Evolutionary conservation across 2,113 vertebrate species (phyloP), one percentile per base, ranked within the genome.

Genomic region (Paedocypris sp.): DNA sequence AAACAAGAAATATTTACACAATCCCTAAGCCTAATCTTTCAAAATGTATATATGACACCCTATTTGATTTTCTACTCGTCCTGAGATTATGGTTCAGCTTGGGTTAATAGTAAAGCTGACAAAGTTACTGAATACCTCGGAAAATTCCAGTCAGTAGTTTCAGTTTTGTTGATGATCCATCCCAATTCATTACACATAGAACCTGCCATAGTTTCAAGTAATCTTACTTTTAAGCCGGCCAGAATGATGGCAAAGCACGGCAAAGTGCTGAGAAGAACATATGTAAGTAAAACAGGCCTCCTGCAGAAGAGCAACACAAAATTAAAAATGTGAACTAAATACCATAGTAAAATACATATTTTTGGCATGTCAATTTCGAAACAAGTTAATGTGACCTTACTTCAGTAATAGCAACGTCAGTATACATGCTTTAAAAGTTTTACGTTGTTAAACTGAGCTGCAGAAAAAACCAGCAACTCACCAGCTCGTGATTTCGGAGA

Each of bases 141-240:
- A 52, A 9, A 19, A 18, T n/a, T 38, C 18, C n/a, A 5, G 26
- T 41, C 15, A 39, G 29, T 28, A 3, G n/a, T 36, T 52, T 36
- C 19, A 35, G 32, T 16, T 11, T 33, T 19, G 15, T 18, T 19
- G 19, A 52, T 35, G 49, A 52, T 29, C 31, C 49, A 2, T 52
- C 10, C 4, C 9, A 10, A 26, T 58, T 57, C 43, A 57, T 57
- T 31, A 18, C 11, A 5, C 10, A 19, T 15, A 11, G 8, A 48
- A 15, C 15, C 12, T 48, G 25, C n/a, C 13, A 29, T 29, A 48
- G n/a, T n/a, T n/a, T n/a, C n/a, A n/a, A n/a, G n/a, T n/a, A n/a
- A n/a, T n/a, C n/a, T 33, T 88, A 90, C 89, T 88, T 89, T 83
- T 4, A 85, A 85, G 67, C 78, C 73, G 65, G 85, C 78, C 39